These are phyloP conservation scores for Copidosoma floridanum DNA, from an alignment of 1,140 invertebrate species.

Conservation along the genomic window DNA sequence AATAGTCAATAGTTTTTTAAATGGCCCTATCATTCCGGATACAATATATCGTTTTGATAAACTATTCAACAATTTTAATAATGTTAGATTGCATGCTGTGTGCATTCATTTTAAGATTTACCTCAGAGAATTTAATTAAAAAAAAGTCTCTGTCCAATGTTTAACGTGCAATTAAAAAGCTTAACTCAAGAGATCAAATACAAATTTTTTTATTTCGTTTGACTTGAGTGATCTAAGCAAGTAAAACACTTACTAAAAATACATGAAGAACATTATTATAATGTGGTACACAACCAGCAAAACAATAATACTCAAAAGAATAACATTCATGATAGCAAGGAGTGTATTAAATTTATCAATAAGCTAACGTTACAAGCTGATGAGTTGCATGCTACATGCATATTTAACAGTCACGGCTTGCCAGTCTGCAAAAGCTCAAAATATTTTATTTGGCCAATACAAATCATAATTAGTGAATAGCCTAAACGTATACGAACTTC, in stretches of 20 bases:
- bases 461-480: constrained; percentile 20
- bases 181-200: neutral
- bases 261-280: constrained; percentile 9
- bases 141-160: neutral
- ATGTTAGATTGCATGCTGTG: constrained; percentile 5
- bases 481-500: constrained; percentile 12
- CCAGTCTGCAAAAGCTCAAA: constrained; percentile 19
- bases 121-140: neutral
- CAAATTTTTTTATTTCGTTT: constrained; percentile 13
- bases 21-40: neutral
- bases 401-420: constrained; percentile 19
- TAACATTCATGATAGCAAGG: constrained; percentile 11
- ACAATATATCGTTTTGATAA: neutral
- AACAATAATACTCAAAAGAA: neutral
- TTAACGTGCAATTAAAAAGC: neutral
- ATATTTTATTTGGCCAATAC: constrained; percentile 18
- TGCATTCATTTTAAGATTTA: constrained; percentile 2
- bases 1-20: constrained; percentile 3
- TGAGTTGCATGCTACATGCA: constrained; percentile 10
- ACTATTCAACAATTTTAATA: neutral
- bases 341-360: constrained; percentile 18
- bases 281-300: neutral
- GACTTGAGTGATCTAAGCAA: neutral
- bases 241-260: constrained; percentile 18
- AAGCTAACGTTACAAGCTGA: neutral